These are phyloP conservation scores for Hippolais icterina DNA, from an alignment of 2,113 vertebrate genomes.

Conservation along the genomic window DNA sequence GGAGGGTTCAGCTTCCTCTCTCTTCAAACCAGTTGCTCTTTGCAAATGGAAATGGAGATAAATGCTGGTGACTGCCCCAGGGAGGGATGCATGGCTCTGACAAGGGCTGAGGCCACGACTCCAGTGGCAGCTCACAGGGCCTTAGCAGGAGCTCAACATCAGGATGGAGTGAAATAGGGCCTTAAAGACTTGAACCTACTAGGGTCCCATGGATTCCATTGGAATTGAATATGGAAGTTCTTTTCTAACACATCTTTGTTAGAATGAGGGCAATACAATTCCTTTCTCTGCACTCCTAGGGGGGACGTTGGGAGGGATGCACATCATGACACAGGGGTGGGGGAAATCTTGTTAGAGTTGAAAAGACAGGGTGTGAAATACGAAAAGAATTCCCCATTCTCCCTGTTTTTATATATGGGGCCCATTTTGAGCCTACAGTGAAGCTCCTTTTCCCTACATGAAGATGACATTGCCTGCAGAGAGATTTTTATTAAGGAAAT, in stretches of 20 bases:
- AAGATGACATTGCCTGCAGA: neutral
- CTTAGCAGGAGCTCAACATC: neutral
- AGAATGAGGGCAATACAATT: neutral
- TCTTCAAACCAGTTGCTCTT: neutral
- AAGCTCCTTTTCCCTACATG: neutral
- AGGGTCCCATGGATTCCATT: neutral
- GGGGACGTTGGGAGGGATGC: neutral
- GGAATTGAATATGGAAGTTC: fast-evolving
- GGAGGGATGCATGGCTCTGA: neutral
- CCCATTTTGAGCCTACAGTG: neutral
- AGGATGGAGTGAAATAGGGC: neutral
- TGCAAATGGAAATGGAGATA: neutral
- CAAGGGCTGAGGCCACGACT: neutral
- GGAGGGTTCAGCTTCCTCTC: neutral
- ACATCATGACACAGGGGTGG: neutral
- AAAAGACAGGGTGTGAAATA: neutral
- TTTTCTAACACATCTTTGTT: neutral
- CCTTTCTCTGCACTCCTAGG: neutral
- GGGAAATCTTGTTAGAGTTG: neutral
- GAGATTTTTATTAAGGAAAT: neutral
- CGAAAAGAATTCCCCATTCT: neutral
- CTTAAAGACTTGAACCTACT: neutral
- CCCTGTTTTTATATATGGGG: neutral
- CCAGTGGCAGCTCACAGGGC: neutral
- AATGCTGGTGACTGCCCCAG: neutral